phyloP scores from a whole-genome alignment of 2,797 vertebrate species.

The Falco rusticolus region DNA sequence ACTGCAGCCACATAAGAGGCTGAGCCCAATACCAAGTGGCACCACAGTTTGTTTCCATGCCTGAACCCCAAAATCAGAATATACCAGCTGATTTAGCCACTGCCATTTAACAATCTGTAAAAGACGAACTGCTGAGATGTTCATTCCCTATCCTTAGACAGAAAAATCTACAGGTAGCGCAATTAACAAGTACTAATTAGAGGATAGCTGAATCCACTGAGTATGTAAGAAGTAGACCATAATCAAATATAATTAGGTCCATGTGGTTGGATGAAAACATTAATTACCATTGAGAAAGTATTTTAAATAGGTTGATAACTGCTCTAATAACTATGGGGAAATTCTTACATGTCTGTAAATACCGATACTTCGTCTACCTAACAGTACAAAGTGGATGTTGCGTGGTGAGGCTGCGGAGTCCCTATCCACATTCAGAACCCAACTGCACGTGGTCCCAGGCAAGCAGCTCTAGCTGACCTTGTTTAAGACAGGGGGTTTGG shows the following conservation, averaged over 20 bases:
- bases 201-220: background rate
- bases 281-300: background rate
- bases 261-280: background rate
- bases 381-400: background rate
- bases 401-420: background rate
- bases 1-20: background rate
- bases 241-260: background rate
- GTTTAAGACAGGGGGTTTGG: background rate
- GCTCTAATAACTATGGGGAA: background rate
- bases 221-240: background rate
- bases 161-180: background rate
- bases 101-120: background rate
- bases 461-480: background rate
- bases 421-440: background rate
- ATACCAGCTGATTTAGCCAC: background rate
- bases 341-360: background rate
- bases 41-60: background rate
- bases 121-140: background rate
- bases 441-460: fast-evolving
- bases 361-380: background rate
- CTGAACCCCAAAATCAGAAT: background rate
- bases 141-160: background rate
- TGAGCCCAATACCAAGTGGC: fast-evolving
- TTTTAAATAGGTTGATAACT: background rate
- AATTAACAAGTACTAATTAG: background rate